phyloP scores from a whole-genome alignment of 2,113 vertebrate genomes.

The Alosa alosa region DNA sequence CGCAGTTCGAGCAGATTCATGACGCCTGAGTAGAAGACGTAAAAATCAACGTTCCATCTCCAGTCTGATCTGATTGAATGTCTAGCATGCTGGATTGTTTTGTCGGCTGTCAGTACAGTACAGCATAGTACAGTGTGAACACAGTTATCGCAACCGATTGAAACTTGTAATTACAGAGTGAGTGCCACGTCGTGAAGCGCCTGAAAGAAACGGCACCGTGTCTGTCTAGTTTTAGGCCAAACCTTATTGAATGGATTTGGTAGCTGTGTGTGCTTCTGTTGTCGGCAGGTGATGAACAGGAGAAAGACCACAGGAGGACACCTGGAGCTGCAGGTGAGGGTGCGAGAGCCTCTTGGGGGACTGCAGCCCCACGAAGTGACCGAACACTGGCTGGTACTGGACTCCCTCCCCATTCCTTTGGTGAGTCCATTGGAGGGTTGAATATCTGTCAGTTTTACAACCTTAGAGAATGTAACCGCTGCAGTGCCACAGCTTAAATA shows the following conservation, averaged over 20 bases:
- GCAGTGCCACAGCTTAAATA: not conserved
- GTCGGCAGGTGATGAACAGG: not conserved
- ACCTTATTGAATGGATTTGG: not conserved
- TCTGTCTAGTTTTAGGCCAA: not conserved
- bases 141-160: too few species aligned
- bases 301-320: constrained; percentile 19
- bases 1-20: too few species aligned
- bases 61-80: too few species aligned
- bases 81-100: too few species aligned
- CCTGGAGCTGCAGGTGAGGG: constrained; percentile 17
- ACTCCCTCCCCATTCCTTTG: constrained; percentile 10
- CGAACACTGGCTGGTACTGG: constrained; percentile 22
- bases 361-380: constrained; percentile 19
- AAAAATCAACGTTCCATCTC: too few species aligned
- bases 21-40: too few species aligned
- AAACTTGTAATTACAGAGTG: too few species aligned
- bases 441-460: not conserved
- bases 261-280: not conserved
- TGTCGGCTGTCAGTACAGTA: too few species aligned
- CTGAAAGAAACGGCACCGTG: too few species aligned
- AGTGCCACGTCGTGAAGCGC: too few species aligned
- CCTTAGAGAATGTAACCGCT: not conserved
- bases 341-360: constrained; percentile 21
- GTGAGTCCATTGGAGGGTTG: not conserved
- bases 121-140: too few species aligned